Percentiles rank a stretch among this genome's conserved stretches.
Evolutionary conservation across 2,113 vertebrate species (phyloP).

Genomic region (Dasyornis broadbenti): DNA sequence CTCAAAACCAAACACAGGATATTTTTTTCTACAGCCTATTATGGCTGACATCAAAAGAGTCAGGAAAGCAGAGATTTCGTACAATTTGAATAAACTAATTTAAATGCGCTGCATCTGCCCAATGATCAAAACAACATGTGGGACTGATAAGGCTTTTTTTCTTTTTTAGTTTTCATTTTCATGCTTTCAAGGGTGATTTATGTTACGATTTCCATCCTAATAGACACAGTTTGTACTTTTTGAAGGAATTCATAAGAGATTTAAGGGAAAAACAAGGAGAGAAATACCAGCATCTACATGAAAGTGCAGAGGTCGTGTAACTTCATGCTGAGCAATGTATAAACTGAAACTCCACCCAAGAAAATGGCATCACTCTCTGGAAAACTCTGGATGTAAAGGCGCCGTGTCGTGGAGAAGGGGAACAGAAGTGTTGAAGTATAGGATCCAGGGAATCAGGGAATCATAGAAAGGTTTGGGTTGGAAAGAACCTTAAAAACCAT

Average conservation of each 20-base stretch:
- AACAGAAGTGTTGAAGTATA: not conserved
- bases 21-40: not conserved
- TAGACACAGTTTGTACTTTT: not conserved
- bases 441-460: not conserved
- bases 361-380: not conserved
- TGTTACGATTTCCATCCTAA: not conserved
- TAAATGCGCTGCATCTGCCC: not conserved
- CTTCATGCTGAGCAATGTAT: not conserved
- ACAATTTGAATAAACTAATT: not conserved
- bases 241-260: not conserved
- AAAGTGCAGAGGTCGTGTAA: not conserved
- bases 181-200: not conserved
- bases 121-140: not conserved
- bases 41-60: conserved; percentile 6
- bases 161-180: not conserved
- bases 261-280: not conserved
- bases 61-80: not conserved
- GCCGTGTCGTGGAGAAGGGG: not conserved
- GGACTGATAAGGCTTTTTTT: not conserved
- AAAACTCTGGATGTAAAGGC: not conserved
- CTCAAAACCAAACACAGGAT: not conserved
- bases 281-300: not conserved
- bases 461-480: not conserved
- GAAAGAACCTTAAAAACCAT: not conserved
- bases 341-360: not conserved